Conservation (phyloP, 2,888 invertebrate species). For the Oxystoma pomonae region DNA sequence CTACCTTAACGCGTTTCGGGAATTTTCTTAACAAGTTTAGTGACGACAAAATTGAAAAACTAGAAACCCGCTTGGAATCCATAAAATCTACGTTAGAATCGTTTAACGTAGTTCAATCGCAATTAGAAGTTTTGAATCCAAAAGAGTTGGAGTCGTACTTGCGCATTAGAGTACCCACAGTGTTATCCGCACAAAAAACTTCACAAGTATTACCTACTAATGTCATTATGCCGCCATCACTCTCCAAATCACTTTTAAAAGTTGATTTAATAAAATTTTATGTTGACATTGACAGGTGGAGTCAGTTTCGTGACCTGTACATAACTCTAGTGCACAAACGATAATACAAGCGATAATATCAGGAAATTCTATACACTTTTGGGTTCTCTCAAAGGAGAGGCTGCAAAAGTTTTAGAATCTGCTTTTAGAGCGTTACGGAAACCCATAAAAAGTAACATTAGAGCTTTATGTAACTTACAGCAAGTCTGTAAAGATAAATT, state of each 20-base stretch:
- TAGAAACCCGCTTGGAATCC: not conserved
- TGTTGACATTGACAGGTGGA: constrained; percentile 19
- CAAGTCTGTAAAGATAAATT: not conserved
- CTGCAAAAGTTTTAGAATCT: constrained; percentile 19
- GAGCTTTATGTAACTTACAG: no score
- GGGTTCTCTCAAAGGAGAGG: constrained; percentile 20
- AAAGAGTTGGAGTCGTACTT: no score
- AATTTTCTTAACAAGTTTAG: constrained; percentile 1
- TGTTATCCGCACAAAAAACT: not conserved
- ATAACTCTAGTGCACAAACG: constrained; percentile 19
- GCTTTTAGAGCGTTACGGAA: constrained; percentile 21
- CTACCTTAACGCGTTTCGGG: not conserved
- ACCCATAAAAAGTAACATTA: no score
- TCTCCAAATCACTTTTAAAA: constrained; percentile 5
- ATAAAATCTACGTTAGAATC: no score
- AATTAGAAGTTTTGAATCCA: no score
- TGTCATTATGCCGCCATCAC: not conserved
- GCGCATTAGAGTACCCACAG: not conserved
- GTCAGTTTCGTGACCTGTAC: constrained; percentile 23
- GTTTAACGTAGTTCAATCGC: not conserved
- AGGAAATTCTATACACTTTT: no score
- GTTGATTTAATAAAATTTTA: constrained; percentile 19
- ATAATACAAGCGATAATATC: constrained; percentile 15
- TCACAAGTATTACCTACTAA: not conserved
- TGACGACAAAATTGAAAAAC: no score